Evolutionary conservation across 2,888 invertebrate species (phyloP).

Genomic region (Acanthoscelides obtectus): DNA sequence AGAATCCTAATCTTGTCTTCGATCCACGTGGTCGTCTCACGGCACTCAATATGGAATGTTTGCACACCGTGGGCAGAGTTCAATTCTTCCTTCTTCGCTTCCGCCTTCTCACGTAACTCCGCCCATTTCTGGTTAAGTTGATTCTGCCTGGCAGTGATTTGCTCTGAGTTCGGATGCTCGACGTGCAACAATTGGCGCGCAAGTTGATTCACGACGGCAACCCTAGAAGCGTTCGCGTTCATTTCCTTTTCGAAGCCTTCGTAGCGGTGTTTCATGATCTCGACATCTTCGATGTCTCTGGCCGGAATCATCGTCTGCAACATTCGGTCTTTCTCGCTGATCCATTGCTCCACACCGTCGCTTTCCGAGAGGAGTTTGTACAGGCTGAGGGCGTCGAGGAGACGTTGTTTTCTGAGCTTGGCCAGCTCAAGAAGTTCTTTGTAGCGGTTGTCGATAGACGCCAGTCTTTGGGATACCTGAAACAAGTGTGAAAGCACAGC

Average conservation of each 20-base stretch:
- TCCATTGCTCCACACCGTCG: constrained; percentile 99
- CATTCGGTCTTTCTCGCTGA: constrained; percentile 98
- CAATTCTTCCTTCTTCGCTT: constrained; percentile 91
- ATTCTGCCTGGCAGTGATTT: constrained; percentile 77
- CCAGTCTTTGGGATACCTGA: constrained; percentile 71
- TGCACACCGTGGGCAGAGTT: constrained; percentile 96
- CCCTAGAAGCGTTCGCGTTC: constrained; percentile 91
- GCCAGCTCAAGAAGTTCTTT: constrained; percentile 93
- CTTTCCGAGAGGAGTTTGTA: constrained; percentile 97
- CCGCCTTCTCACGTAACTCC: constrained; percentile 90
- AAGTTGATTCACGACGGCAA: constrained; percentile 95
- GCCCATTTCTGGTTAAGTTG: constrained; percentile 83
- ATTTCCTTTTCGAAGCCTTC: constrained; percentile 99
- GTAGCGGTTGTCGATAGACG: constrained; percentile 85
- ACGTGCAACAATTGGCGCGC: constrained; percentile 94
- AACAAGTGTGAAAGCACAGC: too few relatives aligned
- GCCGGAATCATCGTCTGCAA: constrained; percentile 96
- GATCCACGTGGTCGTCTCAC: constrained; percentile 98
- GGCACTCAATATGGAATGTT: constrained; percentile 99
- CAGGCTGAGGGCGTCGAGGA: constrained; percentile 92
- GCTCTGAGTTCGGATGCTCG: constrained; percentile 96
- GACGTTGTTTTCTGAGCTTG: constrained; percentile 91
- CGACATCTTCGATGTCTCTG: constrained; percentile 97
- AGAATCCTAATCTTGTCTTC: constrained; percentile 98
- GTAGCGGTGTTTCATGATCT: constrained; percentile 99